These are phyloP conservation scores for Helicolenus hilgendorfi DNA, from an alignment of 2,797 vertebrate species.

Conservation along the genomic window DNA sequence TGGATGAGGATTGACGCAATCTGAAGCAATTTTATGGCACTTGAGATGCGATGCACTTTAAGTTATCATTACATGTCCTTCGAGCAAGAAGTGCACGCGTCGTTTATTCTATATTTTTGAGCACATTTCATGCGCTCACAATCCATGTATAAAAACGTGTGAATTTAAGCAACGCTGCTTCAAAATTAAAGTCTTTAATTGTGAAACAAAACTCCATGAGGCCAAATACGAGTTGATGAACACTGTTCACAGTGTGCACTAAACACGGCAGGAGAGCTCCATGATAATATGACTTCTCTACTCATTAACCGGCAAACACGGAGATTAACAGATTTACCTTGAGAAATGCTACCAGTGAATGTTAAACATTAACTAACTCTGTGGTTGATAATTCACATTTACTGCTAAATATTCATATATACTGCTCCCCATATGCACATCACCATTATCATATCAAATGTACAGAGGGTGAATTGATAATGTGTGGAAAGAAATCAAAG, in stretches of 20 bases:
- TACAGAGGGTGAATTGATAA: slow-evolving; percentile 15
- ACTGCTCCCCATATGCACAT: not conserved
- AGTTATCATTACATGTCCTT: not conserved
- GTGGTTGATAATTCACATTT: slow-evolving; percentile 12
- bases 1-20: not conserved
- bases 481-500: slow-evolving; percentile 27
- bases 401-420: slow-evolving; percentile 17
- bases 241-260: slow-evolving; percentile 26
- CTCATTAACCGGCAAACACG: slow-evolving; percentile 29
- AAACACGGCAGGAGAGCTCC: slow-evolving; percentile 32
- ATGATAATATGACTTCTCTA: slow-evolving; percentile 30
- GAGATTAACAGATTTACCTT: slow-evolving; percentile 43
- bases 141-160: not conserved
- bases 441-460: slow-evolving; percentile 16
- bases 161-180: not conserved
- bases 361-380: slow-evolving; percentile 9
- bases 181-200: slow-evolving; percentile 26
- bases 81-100: not conserved
- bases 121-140: not conserved
- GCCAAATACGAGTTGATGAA: slow-evolving; percentile 23
- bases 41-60: not conserved
- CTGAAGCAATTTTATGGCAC: not conserved
- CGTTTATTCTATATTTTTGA: not conserved
- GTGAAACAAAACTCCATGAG: slow-evolving; percentile 32
- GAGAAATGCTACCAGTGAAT: slow-evolving; percentile 26